Evolutionary conservation across 2,113 vertebrate species (phyloP), one percentile per base, ranked within the genome.

Genomic region (Lophius piscatorius): DNA sequence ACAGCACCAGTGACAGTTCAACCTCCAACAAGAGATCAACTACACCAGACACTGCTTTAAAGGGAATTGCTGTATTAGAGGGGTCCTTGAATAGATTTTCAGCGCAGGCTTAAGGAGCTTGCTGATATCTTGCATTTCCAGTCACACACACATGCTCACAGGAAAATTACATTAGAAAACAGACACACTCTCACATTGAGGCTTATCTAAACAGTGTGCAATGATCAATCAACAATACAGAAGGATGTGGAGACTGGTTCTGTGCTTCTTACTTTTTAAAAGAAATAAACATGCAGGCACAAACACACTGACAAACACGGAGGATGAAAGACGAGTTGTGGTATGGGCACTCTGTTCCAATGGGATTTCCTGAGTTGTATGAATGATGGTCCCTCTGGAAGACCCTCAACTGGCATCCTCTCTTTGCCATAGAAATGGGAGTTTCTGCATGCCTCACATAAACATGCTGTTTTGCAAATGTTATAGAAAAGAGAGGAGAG

Each of bases 281-380:
- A 69, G 86, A 67, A 88, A 84, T 64, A 59, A 84, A 39, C 46
- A 38, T 63, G 57, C 36, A 59, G 3, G 5, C 28, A 68, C 35
- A 33, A 46, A 45, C 38, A 28, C 29, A 54, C 28, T 22, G n/a
- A 22, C 20, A 13, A 28, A 56, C 29, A 33, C 12, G 3, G 44
- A 11, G 38, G 45, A 51, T 51, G 67, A 64, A 12, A 38, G 40
- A n/a, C 18, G 5, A 48, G 33, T 26, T 40, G 23, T 41, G 58
- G 45, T 54, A 36, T 80, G 75, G 62, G 76, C 70, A 66, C 65
- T 78, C 74, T 71, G 67, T 65, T 73, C 80, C 74, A 42, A 77
- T 80, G 74, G 68, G 70, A 80, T 76, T 89, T 90, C 89, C 89
- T 90, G 89, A 91, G 89, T 85, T 86, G 82, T 68, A 83, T 90